phyloP scores from a whole-genome alignment of 2,797 vertebrate species.

The Aselliscus stoliczkanus region DNA sequence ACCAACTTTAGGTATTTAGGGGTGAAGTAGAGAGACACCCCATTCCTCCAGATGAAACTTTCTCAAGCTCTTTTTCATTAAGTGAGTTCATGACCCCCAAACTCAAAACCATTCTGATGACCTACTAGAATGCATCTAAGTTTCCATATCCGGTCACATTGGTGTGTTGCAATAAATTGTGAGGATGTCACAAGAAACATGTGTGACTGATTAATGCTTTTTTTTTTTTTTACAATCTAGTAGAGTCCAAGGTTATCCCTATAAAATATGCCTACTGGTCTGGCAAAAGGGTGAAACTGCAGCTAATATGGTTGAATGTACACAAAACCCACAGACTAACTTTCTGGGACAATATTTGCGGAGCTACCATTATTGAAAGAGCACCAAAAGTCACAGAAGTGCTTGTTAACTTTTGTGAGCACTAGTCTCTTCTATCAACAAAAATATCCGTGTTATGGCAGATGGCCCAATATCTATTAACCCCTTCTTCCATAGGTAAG shows the following conservation, averaged over 20 bases:
- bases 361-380: not conserved
- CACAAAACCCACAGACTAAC: not conserved
- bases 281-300: not conserved
- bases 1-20: not conserved
- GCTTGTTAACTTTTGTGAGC: not conserved
- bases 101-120: not conserved
- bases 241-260: not conserved
- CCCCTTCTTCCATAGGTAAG: not conserved
- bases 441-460: not conserved
- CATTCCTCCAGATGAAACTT: not conserved
- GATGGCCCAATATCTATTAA: not conserved
- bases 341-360: not conserved
- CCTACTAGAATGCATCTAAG: not conserved
- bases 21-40: not conserved
- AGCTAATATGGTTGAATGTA: not conserved
- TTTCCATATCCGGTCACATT: not conserved
- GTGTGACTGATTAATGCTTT: constrained; percentile 7
- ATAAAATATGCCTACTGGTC: not conserved
- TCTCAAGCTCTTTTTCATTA: not conserved
- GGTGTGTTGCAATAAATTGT: not conserved
- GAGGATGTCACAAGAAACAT: not conserved
- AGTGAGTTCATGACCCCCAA: not conserved
- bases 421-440: not conserved
- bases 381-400: not conserved
- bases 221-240: not conserved